Evolutionary conservation across 2,113 vertebrate species (phyloP).

Genomic region (Ascaphus truei): DNA sequence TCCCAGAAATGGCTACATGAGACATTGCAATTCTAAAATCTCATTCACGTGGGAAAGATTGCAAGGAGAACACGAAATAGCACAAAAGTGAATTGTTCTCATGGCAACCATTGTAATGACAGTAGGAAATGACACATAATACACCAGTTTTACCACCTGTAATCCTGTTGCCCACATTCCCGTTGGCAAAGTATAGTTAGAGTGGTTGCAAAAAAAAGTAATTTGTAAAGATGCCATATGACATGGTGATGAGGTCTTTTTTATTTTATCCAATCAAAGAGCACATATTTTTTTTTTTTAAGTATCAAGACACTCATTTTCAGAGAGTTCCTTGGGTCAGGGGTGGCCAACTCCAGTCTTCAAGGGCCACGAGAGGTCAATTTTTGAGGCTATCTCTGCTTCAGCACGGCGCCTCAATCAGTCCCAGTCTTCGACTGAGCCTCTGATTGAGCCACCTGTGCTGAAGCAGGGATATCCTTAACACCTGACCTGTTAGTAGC

Average conservation of each 20-base stretch:
- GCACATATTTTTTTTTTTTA: too few relatives aligned
- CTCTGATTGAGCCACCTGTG: too few relatives aligned
- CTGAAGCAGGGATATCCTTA: too few relatives aligned
- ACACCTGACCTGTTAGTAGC: too few relatives aligned
- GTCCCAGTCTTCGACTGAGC: too few relatives aligned
- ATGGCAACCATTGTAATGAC: slow-evolving; percentile 23
- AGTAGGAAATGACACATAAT: slow-evolving; percentile 28
- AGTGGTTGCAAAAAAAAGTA: neutral
- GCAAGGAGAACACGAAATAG: slow-evolving; percentile 10
- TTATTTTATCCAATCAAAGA: neutral
- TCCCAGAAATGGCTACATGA: neutral
- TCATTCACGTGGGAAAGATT: slow-evolving; percentile 18
- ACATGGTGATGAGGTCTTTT: neutral
- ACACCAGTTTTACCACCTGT: slow-evolving; percentile 11
- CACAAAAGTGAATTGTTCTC: slow-evolving; percentile 9
- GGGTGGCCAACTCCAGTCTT: too few relatives aligned
- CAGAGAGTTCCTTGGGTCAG: too few relatives aligned
- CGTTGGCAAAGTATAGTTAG: slow-evolving; percentile 14
- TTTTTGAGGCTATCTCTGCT: too few relatives aligned
- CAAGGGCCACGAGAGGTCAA: too few relatives aligned
- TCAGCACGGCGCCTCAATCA: too few relatives aligned
- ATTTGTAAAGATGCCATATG: neutral
- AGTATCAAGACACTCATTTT: too few relatives aligned
- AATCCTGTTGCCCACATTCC: slow-evolving; percentile 10
- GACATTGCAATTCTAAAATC: slow-evolving; percentile 13